These are phyloP conservation scores for Heterotis niloticus DNA, from an alignment of 2,113 vertebrate genomes.

Conservation along the genomic window DNA sequence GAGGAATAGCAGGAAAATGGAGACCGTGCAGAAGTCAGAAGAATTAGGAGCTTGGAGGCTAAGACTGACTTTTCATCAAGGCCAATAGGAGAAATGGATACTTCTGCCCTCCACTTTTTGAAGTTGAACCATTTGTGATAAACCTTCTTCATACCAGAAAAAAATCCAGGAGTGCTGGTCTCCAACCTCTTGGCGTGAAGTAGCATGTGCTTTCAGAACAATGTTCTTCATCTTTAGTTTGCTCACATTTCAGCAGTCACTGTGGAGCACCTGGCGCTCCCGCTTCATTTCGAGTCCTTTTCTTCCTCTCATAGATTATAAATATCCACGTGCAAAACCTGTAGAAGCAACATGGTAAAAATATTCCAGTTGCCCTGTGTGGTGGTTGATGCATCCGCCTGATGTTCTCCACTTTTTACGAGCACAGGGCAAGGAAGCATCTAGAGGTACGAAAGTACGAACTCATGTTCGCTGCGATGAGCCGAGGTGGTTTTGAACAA, in stretches of 20 bases:
- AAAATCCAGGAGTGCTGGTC: constrained; percentile 37
- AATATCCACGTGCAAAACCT: neutral
- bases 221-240: constrained; percentile 61
- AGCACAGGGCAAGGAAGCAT: too few relatives aligned
- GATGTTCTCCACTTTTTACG: too few relatives aligned
- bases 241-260: constrained; percentile 45
- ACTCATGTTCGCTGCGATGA: too few relatives aligned
- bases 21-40: neutral
- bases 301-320: neutral
- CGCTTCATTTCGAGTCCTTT: neutral
- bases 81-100: neutral
- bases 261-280: constrained; percentile 26
- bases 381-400: too few relatives aligned
- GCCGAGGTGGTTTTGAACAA: neutral
- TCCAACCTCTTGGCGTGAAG: constrained; percentile 47
- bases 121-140: neutral
- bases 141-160: neutral
- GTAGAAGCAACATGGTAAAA: neutral
- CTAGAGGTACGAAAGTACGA: too few relatives aligned
- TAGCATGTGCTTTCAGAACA: constrained; percentile 40
- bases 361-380: neutral
- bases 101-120: neutral
- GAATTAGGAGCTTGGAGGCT: neutral
- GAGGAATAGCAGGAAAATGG: neutral
- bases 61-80: constrained; percentile 1